Percentiles rank a stretch among this genome's conserved stretches.
Evolutionary conservation across 2,888 invertebrate genomes (phyloP).

Genomic region (Dryococelus australis): DNA sequence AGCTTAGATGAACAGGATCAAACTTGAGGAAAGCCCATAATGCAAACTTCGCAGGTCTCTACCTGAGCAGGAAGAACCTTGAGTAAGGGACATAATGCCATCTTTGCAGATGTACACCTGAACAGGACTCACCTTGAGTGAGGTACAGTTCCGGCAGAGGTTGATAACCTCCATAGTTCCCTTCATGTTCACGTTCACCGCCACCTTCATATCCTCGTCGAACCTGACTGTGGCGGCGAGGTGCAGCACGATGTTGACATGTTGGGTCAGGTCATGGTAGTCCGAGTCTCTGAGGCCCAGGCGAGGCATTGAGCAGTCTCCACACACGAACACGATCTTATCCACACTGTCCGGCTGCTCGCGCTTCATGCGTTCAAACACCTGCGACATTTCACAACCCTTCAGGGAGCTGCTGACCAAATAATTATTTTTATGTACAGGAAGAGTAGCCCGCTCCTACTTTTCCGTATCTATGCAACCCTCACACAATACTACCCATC

Average conservation of each 20-base stretch:
- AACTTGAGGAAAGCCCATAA: no score
- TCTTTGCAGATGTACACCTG: no score
- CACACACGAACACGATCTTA: neutral
- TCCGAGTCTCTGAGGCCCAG: neutral
- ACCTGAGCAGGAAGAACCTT: no score
- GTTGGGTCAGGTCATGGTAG: neutral
- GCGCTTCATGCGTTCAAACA: neutral
- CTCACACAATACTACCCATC: no score
- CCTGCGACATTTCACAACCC: neutral
- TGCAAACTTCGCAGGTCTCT: no score
- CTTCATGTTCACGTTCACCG: neutral
- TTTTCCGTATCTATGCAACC: no score
- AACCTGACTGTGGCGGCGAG: constrained; percentile 4
- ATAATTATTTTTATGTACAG: no score
- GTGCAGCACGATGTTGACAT: neutral
- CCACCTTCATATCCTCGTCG: neutral
- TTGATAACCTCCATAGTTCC: neutral
- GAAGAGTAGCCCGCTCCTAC: no score
- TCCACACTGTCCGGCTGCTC: neutral
- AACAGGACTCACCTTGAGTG: neutral
- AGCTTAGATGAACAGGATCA: no score
- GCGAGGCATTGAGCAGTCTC: neutral
- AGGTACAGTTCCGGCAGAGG: neutral
- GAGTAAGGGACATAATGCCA: no score
- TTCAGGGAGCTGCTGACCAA: neutral